Evolutionary conservation across 2,113 vertebrate genomes (phyloP), one percentile per base, ranked within the genome.

Genomic region (Stigmatopora nigra): DNA sequence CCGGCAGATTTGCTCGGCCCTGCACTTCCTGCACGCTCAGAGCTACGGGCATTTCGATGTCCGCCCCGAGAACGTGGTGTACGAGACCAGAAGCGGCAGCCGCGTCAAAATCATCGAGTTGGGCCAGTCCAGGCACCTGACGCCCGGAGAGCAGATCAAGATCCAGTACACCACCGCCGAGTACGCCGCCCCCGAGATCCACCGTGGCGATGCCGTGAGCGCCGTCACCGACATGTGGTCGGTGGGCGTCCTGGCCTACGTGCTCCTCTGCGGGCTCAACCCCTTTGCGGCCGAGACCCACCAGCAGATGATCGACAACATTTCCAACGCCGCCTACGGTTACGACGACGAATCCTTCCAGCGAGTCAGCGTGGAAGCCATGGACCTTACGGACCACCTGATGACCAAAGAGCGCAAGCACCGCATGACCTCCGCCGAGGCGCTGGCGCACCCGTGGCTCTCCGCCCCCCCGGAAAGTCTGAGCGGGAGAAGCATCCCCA

Each of bases 171-270:
- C 91, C 73, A 91, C 95, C 70, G 92, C 93, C 70, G 97, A 99
- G 76, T 98, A 95, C 58, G 93, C 92, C 13, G 97, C 94, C 0
- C 96, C 96, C 69, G 97, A 99, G 90, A 93, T 99, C 72, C 97
- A 99, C 83, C 95, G 96, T 53, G 92, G 95, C 78, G 96, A 99
- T 70, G 80, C 98, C 73, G 93, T 99, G 80, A 98, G 92, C 81
- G 85, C 92, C 66, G 93, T 94, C 63, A 98, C 93, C 3, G 97
- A 99, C 73, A 99, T 98, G 97, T 99, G 97, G 97, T 92, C 96
- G 15, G 91, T 99, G 44, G 97, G 97, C 78, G 93, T 92, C 3
- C 85, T 99, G 56, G 88, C 92, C 0, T 99, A 98, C 2, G 90
- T 98, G 70, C 92, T 99, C 19, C 86, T 99, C 60, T 94, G 94